Base-by-base conservation (phyloP, 2,888 invertebrate species). In the Chaetogeoica ovagalla region DNA sequence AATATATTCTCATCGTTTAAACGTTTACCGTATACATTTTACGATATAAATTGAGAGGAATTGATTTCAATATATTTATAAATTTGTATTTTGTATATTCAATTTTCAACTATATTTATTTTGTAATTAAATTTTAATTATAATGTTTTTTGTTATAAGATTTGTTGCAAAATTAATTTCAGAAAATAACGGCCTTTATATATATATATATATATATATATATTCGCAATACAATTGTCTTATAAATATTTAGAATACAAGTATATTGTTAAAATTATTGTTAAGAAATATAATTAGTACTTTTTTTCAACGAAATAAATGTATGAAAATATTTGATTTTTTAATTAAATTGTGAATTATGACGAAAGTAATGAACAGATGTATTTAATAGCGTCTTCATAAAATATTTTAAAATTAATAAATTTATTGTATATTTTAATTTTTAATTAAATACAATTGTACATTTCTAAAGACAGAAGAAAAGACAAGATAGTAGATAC, bases 331-430 rank as follows among this genome's bases (percentile, higher is more conserved):
- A 21, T 39, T 70, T 17, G 9, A 37, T 70, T 6, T 48, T 62
- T 2, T 65, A 74, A 65, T 39, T 7, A 55, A 2, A 65, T 74
- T 74, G 63, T 74, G 52, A 55, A 57, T 39, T 9, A 65, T 39
- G 55, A 65, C 7, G 55, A 73, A 37, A 63, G 30, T 55, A 8
- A n/a, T 52, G 30, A 60, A 3, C 11, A 30, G 13, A 74, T 52
- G 57, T 37, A 37, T 60, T 19, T 52, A 2, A 52, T 52, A 55
- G 23, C 17, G 23, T 43, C 30, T 69, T 55, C 19, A 69, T 4
- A 55, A 43, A 52, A 21, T 68, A 17, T 21, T 17, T 23, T 1
- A 21, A 8, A 19, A 30, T 69, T 55, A 11, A 19, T 30, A 52
- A 55, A 30, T 55, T 19, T 55, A 52, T 19, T 69, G 68, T 69